Evolutionary conservation across 2,888 invertebrate genomes (phyloP).

Genomic region (Linnaemya tessellans): DNA sequence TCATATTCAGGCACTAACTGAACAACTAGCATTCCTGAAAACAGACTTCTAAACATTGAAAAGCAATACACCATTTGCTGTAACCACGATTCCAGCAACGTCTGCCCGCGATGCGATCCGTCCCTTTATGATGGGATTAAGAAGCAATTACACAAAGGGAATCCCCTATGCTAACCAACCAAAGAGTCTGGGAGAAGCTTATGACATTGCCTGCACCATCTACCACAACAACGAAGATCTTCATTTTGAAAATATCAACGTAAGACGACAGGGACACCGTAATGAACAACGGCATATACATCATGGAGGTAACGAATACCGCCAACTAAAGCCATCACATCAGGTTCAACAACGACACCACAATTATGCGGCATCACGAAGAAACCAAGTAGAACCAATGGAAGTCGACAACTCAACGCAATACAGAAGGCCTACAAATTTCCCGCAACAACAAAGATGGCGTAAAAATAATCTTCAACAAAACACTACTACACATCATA

Average conservation of each 20-base stretch:
- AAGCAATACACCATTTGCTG: too few species aligned
- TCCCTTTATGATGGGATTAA: background rate
- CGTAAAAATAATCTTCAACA: background rate
- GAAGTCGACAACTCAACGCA: background rate
- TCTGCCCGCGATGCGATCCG: background rate
- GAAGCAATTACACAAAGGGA: background rate
- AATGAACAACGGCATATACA: background rate
- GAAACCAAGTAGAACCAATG: background rate
- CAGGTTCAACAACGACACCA: background rate
- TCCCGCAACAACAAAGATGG: conserved; percentile 14
- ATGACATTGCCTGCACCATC: background rate
- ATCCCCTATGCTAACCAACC: background rate
- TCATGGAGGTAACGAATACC: background rate
- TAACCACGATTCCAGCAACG: too few species aligned
- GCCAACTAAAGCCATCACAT: too few species aligned
- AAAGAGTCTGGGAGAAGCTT: background rate
- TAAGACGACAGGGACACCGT: conserved; percentile 1
- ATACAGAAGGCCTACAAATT: conserved; percentile 6
- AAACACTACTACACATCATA: conserved; percentile 14
- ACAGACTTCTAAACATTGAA: background rate
- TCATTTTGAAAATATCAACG: background rate
- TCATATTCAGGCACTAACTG: background rate
- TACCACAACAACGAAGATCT: background rate
- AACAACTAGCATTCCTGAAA: background rate
- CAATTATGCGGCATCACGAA: background rate